A percentile compares a stretch with the other conserved stretches of the same genome.
Conservation (phyloP, 2,113 vertebrate species). For the Andinoacara biseriatus region DNA sequence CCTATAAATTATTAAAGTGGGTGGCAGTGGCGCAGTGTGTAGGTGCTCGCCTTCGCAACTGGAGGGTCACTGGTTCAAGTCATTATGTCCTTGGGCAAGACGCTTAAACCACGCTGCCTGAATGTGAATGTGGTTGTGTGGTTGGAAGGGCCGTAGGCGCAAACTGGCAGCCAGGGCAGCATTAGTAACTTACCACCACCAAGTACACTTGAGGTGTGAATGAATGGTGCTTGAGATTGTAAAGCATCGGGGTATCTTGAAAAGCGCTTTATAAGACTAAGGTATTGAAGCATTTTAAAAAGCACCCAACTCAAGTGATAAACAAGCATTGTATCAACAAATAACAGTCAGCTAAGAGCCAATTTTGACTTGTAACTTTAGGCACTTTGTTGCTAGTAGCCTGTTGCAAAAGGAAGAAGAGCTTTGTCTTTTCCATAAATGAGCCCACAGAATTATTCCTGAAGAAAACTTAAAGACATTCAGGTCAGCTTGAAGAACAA, state of each 20-base stretch:
- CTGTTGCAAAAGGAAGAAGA: background rate
- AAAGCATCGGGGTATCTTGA: too few species aligned
- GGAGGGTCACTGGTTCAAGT: too few species aligned
- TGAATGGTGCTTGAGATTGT: background rate
- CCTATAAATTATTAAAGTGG: too few species aligned
- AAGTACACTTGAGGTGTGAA: background rate
- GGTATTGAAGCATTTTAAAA: background rate
- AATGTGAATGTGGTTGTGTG: too few species aligned
- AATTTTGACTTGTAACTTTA: background rate
- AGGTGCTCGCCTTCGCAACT: too few species aligned
- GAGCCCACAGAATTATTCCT: background rate
- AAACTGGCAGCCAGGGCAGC: too few species aligned
- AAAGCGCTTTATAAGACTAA: background rate
- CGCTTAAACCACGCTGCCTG: too few species aligned
- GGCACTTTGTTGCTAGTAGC: background rate
- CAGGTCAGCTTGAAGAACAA: too few species aligned
- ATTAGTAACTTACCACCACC: too few species aligned
- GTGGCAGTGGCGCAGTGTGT: too few species aligned
- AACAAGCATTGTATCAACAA: background rate
- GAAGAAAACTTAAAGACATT: background rate
- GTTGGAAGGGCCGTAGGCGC: too few species aligned
- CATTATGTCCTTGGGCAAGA: too few species aligned
- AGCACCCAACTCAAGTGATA: background rate
- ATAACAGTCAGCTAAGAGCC: background rate
- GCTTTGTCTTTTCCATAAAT: background rate